These are phyloP conservation scores for Sebastes hopkinsi DNA, from an alignment of 2,797 vertebrate species.

Conservation along the genomic window DNA sequence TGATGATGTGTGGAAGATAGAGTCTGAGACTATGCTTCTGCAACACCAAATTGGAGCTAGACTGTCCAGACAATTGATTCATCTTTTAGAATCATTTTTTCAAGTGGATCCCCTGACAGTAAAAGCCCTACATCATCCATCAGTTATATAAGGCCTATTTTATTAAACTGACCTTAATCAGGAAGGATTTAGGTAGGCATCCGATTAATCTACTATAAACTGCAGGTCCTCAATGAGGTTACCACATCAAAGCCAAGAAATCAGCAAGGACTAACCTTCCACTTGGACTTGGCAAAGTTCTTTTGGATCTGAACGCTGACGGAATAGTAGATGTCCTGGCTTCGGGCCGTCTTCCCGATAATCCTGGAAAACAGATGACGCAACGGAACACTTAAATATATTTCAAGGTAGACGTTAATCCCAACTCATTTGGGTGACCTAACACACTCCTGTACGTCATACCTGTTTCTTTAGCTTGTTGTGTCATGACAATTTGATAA, in stretches of 20 bases:
- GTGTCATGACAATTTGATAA: not conserved
- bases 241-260: conserved; percentile 29
- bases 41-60: not conserved
- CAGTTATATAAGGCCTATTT: conserved; percentile 13
- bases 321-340: conserved; percentile 94
- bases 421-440: not conserved
- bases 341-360: conserved; percentile 92
- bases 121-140: not conserved
- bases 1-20: not conserved
- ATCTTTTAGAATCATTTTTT: not conserved
- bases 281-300: conserved; percentile 97
- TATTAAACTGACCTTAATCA: conserved; percentile 49
- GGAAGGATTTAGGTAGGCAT: conserved; percentile 33
- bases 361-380: conserved; percentile 84
- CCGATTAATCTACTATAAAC: conserved; percentile 40
- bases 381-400: conserved; percentile 15
- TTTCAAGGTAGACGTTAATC: conserved; percentile 20
- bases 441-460: not conserved
- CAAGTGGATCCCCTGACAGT: not conserved
- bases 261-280: conserved; percentile 89
- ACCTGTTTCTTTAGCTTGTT: not conserved
- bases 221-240: conserved; percentile 20
- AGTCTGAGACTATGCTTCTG: not conserved
- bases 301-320: conserved; percentile 97
- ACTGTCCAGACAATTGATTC: not conserved